A percentile compares a stretch with the other conserved stretches of the same genome.
phyloP scores from a whole-genome alignment of 2,888 invertebrate species.

The Chaetogeoica ovagalla region DNA sequence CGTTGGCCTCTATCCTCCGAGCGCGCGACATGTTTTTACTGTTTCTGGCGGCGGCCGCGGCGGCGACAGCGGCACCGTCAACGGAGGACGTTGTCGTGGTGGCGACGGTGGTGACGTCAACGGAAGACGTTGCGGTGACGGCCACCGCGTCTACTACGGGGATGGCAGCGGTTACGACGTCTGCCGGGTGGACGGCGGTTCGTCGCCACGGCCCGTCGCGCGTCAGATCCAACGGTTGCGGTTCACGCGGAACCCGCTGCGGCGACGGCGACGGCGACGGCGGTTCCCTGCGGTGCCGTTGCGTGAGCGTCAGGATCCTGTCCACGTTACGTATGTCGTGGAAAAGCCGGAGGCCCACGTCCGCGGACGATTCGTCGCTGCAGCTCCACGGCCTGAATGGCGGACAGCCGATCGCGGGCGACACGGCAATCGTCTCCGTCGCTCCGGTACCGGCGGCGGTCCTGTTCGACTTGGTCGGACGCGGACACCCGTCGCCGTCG shows the following conservation, averaged over 20 bases:
- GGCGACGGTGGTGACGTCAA: neutral
- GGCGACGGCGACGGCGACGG: neutral
- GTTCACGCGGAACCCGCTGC: constrained; percentile 2
- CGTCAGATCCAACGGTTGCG: constrained; percentile 43
- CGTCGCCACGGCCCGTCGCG: neutral
- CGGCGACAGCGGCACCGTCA: neutral
- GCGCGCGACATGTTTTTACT: constrained; percentile 91
- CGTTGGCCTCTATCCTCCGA: constrained; percentile 90
- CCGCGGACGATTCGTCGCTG: constrained; percentile 35
- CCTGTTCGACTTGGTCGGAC: constrained; percentile 4
- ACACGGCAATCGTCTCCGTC: neutral
- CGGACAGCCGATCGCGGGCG: constrained; percentile 57
- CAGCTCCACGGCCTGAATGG: constrained; percentile 72
- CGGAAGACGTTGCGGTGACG: too few relatives aligned
- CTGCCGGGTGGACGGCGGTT: neutral
- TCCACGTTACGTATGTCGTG: constrained; percentile 48
- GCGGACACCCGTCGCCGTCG: too few relatives aligned
- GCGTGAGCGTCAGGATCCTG: constrained; percentile 43
- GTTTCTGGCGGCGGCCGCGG: constrained; percentile 54
- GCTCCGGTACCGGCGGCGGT: neutral
- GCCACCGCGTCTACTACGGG: neutral
- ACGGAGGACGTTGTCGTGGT: neutral
- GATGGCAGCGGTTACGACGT: neutral
- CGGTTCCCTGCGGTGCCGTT: constrained; percentile 20
- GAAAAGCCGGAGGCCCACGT: constrained; percentile 54